Conservation (phyloP, 2,113 vertebrate species). For the Hemiscyllium ocellatum region DNA sequence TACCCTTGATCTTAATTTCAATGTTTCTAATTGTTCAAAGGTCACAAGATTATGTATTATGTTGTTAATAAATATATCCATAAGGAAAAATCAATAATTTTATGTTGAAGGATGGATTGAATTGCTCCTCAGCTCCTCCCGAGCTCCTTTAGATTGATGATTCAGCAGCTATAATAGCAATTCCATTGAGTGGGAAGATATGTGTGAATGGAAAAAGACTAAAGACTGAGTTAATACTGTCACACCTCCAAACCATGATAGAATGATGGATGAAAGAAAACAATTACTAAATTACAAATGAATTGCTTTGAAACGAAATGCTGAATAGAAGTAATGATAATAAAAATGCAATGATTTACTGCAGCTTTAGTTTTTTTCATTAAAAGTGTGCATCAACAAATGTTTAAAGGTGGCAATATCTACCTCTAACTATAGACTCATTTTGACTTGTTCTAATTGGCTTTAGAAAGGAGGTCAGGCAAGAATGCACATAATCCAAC, state of each 20-base stretch:
- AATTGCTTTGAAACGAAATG: background rate
- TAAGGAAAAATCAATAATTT: background rate
- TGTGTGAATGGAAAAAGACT: background rate
- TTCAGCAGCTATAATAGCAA: background rate
- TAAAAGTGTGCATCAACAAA: background rate
- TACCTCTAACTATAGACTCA: background rate
- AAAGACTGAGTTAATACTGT: background rate
- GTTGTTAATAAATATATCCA: background rate
- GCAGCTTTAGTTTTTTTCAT: background rate
- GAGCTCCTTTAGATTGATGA: background rate
- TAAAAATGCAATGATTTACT: background rate
- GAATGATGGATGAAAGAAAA: background rate
- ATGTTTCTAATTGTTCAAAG: background rate
- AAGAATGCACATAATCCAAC: background rate
- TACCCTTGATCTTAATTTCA: too few species aligned
- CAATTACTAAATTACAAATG: background rate
- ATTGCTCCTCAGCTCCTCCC: background rate
- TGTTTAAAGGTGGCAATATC: background rate
- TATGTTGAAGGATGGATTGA: background rate
- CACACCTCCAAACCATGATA: background rate
- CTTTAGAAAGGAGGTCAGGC: conserved; percentile 29
- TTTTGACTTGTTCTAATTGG: conserved; percentile 12
- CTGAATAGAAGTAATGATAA: conserved; percentile 18
- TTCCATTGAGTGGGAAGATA: background rate
- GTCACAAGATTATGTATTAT: background rate